Evolutionary conservation across 1,140 invertebrate species (phyloP).

Genomic region (Microplitis mediator): DNA sequence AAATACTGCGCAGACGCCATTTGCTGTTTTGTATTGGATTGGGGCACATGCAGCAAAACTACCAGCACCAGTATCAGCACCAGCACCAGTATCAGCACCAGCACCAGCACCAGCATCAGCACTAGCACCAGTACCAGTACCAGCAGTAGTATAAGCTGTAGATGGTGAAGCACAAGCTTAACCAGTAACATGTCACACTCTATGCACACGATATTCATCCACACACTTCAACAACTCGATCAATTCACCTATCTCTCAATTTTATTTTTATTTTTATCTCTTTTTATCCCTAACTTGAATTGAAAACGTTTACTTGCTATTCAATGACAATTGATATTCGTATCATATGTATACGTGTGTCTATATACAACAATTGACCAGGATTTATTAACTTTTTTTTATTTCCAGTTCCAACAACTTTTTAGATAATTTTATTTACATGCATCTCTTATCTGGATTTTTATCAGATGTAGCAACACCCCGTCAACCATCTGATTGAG

Average conservation of each 20-base stretch:
- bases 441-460: no score
- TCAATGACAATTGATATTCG: not conserved
- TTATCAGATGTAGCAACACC: no score
- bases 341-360: not conserved
- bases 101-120: no score
- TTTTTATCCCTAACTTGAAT: not conserved
- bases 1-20: conserved; percentile 43
- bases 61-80: not conserved
- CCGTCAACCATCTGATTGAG: no score
- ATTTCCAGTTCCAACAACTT: not conserved
- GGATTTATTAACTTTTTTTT: not conserved
- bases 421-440: not conserved
- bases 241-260: not conserved
- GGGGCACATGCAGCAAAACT: conserved; percentile 24
- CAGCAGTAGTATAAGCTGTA: no score
- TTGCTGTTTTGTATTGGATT: not conserved
- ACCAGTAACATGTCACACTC: no score
- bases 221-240: not conserved
- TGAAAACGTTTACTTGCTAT: not conserved
- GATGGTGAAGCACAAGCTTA: no score
- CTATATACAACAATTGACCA: not conserved
- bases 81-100: not conserved
- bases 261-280: not conserved
- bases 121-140: not conserved
- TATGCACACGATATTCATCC: not conserved